Evolutionary conservation across 92 coral and sea anemone genomes (phyloP).

Genomic region (Parazoanthus swiftii): DNA sequence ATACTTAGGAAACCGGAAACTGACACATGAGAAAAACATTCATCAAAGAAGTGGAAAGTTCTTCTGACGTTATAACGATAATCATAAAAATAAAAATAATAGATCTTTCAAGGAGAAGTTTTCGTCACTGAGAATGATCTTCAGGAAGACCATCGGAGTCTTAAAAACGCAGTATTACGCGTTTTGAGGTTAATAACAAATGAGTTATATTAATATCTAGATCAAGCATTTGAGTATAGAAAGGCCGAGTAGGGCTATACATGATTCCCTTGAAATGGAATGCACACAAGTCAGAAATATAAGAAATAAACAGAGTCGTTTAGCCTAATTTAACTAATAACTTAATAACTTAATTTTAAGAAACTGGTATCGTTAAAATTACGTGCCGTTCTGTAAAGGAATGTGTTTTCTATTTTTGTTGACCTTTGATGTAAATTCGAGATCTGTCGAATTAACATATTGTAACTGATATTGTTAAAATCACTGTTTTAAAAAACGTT

Average conservation of each 20-base stretch:
- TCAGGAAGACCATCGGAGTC: background rate
- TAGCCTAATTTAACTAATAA: background rate
- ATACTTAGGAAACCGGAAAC: slow-evolving; percentile 24
- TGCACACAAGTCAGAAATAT: background rate
- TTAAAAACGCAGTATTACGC: background rate
- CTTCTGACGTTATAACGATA: background rate
- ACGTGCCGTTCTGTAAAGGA: too few relatives aligned
- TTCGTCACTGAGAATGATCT: too few relatives aligned
- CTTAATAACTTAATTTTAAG: too few relatives aligned
- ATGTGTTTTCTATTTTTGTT: too few relatives aligned
- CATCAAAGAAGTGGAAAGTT: background rate
- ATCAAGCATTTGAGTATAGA: background rate
- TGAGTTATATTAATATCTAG: background rate
- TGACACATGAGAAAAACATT: background rate
- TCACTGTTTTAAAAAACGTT: too few relatives aligned
- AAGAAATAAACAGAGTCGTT: background rate
- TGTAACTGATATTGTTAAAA: too few relatives aligned
- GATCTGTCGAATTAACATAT: too few relatives aligned
- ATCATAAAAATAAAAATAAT: too few relatives aligned
- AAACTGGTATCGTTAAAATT: too few relatives aligned
- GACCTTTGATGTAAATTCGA: too few relatives aligned
- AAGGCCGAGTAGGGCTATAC: background rate
- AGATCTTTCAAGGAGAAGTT: too few relatives aligned
- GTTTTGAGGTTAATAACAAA: background rate
- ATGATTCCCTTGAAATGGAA: background rate